Conservation (phyloP, 2,888 invertebrate species). For the Germaria angustata region DNA sequence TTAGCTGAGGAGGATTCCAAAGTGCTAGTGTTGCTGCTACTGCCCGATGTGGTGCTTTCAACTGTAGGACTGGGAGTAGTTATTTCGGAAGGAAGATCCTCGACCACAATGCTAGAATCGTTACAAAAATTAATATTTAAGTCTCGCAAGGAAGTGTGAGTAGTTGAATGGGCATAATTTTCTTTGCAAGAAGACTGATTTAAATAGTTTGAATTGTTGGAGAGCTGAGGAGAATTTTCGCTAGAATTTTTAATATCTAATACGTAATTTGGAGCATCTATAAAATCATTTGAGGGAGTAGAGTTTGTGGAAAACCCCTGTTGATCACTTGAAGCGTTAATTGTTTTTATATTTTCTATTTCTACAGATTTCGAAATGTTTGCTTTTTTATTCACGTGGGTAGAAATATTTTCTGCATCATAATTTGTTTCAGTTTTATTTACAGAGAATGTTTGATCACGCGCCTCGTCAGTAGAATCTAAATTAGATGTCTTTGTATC, state of each 20-base stretch:
- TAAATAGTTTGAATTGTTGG: constrained; percentile 23
- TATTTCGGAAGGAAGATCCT: constrained; percentile 72
- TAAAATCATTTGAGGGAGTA: too few species aligned
- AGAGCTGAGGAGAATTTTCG: not conserved
- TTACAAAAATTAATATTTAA: constrained; percentile 39
- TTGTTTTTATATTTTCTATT: not conserved
- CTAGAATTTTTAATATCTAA: not conserved
- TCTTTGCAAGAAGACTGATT: constrained; percentile 24
- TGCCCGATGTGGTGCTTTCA: constrained; percentile 71
- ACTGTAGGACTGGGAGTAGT: constrained; percentile 62
- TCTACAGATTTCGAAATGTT: not conserved
- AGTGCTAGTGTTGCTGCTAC: constrained; percentile 64
- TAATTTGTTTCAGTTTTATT: not conserved
- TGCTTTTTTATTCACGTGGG: too few species aligned
- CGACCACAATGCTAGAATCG: constrained; percentile 75
- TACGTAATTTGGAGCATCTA: not conserved
- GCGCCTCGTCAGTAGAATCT: too few species aligned
- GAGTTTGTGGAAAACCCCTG: too few species aligned
- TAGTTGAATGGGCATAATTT: constrained; percentile 26
- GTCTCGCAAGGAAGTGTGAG: not conserved
- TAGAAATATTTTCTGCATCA: not conserved
- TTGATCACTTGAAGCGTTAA: too few species aligned
- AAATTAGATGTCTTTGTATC: too few species aligned
- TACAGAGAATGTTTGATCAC: too few species aligned
- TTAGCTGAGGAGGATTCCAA: constrained; percentile 45